Conservation (phyloP, 2,888 invertebrate genomes). For the Carpatolechia fugitivella region DNA sequence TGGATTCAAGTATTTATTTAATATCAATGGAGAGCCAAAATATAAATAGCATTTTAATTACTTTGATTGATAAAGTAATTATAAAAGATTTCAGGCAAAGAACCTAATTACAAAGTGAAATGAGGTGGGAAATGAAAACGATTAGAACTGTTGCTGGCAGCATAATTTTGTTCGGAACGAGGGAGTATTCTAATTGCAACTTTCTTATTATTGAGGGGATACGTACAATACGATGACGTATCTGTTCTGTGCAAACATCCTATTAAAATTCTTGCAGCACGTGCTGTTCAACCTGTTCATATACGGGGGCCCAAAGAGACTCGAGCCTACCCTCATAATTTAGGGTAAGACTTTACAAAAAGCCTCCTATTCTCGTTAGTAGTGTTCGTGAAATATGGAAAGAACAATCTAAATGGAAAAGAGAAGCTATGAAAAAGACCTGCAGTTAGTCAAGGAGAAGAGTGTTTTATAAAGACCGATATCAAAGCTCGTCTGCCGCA, state of each 20-base stretch:
- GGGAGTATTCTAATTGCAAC: background rate
- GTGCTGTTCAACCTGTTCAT: no score
- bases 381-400: no score
- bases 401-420: no score
- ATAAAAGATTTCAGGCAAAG: conserved; percentile 9
- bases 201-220: conserved; percentile 1
- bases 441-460: no score
- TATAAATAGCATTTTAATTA: conserved; percentile 14
- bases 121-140: conserved; percentile 26
- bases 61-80: conserved; percentile 18
- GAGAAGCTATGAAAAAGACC: no score
- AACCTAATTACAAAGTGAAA: conserved; percentile 25
- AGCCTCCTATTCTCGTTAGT: background rate
- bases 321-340: no score
- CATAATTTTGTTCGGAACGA: conserved; percentile 2
- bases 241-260: background rate
- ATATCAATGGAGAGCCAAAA: background rate
- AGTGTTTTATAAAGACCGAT: no score
- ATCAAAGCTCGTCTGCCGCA: no score
- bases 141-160: conserved; percentile 13
- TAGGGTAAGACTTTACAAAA: no score
- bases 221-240: background rate
- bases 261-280: no score
- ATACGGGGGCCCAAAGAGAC: no score
- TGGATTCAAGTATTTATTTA: background rate